Base-by-base conservation (phyloP, 1,140 invertebrate species). In the Drosophila nebulosa region DNA sequence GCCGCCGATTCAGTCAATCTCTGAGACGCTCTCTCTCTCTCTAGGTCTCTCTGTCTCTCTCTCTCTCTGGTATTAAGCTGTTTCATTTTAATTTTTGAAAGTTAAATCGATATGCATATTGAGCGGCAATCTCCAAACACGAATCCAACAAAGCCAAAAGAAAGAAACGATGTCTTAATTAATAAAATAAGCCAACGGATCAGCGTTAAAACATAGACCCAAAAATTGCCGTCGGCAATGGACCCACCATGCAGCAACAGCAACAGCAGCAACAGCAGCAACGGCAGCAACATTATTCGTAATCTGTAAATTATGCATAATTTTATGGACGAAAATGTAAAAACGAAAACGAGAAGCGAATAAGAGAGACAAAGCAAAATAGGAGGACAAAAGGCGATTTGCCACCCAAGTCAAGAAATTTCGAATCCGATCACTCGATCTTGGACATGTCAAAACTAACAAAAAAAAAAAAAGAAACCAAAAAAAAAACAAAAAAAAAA, bases 261-360 rank as follows among this genome's bases (percentile, higher is more conserved):
- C 51, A 50, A 18, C 32, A 57, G 51, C 51, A 53, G 18, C 52
- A 56, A 1, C 36, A 26, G 32, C 12, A 18, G 22, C 14, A 64
- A 24, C 24, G 2, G 16, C 22, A 16, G 14, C 30, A 21, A 9
- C 26, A 16, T 60, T 57, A 61, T 65, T 66, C 70, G 79, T 79
- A 80, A 86, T 86, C 78, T 86, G 57, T 81, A 78, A 86, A 86
- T 86, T 86, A 86, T 86, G 81, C 81, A 86, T 86, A 86, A 88
- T 88, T 86, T 85, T 75, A 86, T 70, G 58, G 75, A 27, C 62
- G 64, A 69, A 50, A 27, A 32, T 35, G 64, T n/a, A n/a, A n/a
- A n/a, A 65, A 69, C 24, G 4, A 2, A 72, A 24, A 63, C 39
- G 64, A 61, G 59, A 42, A 7, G 62, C 26, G 22, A 58, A 50